These are phyloP conservation scores for Coendou prehensilis DNA, from an alignment of 2,797 vertebrate genomes.

Conservation along the genomic window DNA sequence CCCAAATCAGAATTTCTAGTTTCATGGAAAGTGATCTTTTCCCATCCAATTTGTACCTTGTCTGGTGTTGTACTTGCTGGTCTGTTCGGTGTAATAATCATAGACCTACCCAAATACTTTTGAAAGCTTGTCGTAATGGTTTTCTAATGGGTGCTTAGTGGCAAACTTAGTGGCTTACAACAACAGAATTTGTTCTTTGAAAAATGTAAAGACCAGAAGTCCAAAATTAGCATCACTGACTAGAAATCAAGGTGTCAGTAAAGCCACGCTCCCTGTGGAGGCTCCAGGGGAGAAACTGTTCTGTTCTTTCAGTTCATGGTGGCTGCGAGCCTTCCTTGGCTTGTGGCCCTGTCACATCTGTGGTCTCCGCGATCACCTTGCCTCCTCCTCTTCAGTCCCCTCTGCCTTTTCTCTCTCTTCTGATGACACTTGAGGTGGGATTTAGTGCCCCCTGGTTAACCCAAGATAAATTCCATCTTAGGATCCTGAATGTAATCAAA, in stretches of 20 bases:
- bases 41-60: neutral
- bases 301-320: neutral
- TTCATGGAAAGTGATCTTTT: conserved; percentile 1
- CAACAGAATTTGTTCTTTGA: neutral
- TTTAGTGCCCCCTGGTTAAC: neutral
- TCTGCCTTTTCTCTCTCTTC: neutral
- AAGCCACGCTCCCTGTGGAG: too few species aligned
- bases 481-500: neutral
- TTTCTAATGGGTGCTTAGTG: neutral
- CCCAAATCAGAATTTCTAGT: conserved; percentile 11
- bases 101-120: neutral
- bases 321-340: neutral
- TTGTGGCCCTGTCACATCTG: neutral
- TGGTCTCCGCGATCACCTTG: neutral
- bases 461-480: neutral
- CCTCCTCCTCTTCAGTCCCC: neutral
- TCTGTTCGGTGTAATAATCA: neutral
- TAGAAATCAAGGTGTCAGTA: neutral
- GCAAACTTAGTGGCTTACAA: neutral
- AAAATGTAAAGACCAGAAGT: neutral
- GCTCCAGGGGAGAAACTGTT: neutral
- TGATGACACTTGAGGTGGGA: neutral
- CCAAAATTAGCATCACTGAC: neutral
- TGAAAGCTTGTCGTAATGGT: neutral
- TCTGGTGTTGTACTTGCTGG: neutral